Base-by-base conservation (phyloP, 1,140 invertebrate species). In the Nephila pilipes region DNA sequence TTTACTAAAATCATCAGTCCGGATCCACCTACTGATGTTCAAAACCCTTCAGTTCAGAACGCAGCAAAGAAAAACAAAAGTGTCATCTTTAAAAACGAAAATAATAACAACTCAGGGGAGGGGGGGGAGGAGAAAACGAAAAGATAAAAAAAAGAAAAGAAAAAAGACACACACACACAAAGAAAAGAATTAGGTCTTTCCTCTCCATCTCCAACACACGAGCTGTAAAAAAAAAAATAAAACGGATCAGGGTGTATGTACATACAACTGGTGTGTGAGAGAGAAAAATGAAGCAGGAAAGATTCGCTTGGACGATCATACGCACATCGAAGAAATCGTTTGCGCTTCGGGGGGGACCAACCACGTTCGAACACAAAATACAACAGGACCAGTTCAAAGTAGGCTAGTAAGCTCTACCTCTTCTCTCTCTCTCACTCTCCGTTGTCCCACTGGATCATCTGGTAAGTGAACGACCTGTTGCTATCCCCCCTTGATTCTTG, bases 361-460 rank as follows among this genome's bases (percentile, higher is more conserved):
- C 25, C 60, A 69, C 83, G 46, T 63, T 87, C 91, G 38, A 85
- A 87, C 90, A 85, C 90, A 92, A 92, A 91, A 92, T 63, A 60
- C 85, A 85, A 60, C 85, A 85, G 85, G 91, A 93, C 91, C 91
- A 93, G 83, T 93, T 87, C 63, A 89, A 93, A 93, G 85, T 93
- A 93, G 92, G 92, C 92, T 93, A 93, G 85, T 89, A 81, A 93
- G 57, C 8, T 12, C 65, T 36, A 36, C 46, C 81, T 25, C 38
- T 46, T 5, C 18, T 46, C 38, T 75, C 81, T 85, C 87, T 87
- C 85, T 57, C 69, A 81, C 54, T 65, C 38, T 80, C 88, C 75
- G 25, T 36, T 79, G 25, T 79, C 83, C 83, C 29, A 85, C 90
- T 85, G 65, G 55, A 46, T 92, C 65, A 18, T 92, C 90, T 92